A percentile compares a stretch with the other conserved stretches of the same genome.
phyloP scores from a whole-genome alignment of 1,140 invertebrate species.

The Solen grandis region DNA sequence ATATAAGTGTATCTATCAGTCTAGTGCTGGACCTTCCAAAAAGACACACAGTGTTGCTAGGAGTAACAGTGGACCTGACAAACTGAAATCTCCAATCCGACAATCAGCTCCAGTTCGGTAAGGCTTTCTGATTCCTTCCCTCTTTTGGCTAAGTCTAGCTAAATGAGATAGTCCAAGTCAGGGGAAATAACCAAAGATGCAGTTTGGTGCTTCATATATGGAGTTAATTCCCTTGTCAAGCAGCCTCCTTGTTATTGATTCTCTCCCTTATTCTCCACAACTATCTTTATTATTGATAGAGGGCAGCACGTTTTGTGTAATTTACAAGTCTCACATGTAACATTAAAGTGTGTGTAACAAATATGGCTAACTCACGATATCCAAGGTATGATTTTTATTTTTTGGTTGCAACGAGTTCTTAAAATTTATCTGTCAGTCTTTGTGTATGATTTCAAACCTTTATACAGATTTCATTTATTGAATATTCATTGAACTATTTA shows the following conservation, averaged over 20 bases:
- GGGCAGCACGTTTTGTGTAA: conserved; percentile 33
- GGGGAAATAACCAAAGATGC: neutral
- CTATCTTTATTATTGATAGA: conserved; percentile 45
- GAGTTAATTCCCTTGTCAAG: neutral
- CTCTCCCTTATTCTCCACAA: conserved; percentile 4
- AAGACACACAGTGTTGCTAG: neutral
- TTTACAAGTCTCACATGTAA: conserved; percentile 48
- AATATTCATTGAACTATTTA: too few species aligned
- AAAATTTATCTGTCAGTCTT: too few species aligned
- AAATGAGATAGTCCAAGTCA: neutral
- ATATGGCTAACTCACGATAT: conserved; percentile 48
- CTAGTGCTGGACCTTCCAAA: neutral
- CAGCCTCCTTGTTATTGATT: neutral
- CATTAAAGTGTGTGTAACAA: conserved; percentile 15
- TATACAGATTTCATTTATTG: too few species aligned
- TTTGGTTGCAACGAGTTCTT: neutral
- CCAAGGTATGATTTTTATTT: conserved; percentile 41
- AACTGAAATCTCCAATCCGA: neutral
- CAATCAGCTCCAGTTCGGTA: conserved; percentile 8
- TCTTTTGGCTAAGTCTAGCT: neutral
- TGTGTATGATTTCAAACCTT: too few species aligned
- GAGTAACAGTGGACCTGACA: conserved; percentile 18
- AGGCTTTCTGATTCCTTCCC: neutral
- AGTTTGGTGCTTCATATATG: neutral
- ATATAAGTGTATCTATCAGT: conserved; percentile 49